These are phyloP conservation scores for Pangasius larnaudii DNA, from an alignment of 2,797 vertebrate species.

Conservation along the genomic window DNA sequence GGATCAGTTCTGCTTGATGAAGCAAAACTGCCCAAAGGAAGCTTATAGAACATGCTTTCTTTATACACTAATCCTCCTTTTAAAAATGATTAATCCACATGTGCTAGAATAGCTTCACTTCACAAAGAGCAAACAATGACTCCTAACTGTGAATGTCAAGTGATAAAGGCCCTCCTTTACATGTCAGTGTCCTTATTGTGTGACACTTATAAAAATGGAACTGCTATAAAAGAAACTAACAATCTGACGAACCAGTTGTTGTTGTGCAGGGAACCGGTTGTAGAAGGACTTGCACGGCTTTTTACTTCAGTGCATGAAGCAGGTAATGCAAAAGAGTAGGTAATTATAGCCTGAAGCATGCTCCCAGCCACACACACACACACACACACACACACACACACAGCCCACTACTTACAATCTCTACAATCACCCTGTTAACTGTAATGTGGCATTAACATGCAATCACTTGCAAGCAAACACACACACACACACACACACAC, in stretches of 20 bases:
- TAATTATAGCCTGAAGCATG: constrained; percentile 53
- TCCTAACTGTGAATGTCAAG: constrained; percentile 28
- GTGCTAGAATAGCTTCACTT: constrained; percentile 12
- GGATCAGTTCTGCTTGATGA: constrained; percentile 32
- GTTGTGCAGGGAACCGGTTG: constrained; percentile 36
- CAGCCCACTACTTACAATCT: constrained; percentile 27
- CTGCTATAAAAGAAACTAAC: constrained; percentile 13
- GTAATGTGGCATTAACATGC: constrained; percentile 53
- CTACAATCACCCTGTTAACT: constrained; percentile 43
- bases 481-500: background rate
- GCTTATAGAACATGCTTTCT: constrained; percentile 36
- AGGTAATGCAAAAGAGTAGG: constrained; percentile 51
- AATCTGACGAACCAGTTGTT: constrained; percentile 30
- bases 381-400: background rate
- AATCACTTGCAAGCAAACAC: constrained; percentile 23
- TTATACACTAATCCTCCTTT: constrained; percentile 29
- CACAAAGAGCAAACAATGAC: constrained; percentile 14
- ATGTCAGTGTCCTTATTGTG: constrained; percentile 19
- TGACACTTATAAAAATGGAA: constrained; percentile 3
- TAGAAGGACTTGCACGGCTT: constrained; percentile 38
- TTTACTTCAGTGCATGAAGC: constrained; percentile 42
- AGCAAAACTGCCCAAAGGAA: constrained; percentile 29
- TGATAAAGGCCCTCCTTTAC: constrained; percentile 2
- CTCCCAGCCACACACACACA: constrained; percentile 16
- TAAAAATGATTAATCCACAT: constrained; percentile 33